Conservation (phyloP, 2,888 invertebrate genomes). For the Drosophila birchii region DNA sequence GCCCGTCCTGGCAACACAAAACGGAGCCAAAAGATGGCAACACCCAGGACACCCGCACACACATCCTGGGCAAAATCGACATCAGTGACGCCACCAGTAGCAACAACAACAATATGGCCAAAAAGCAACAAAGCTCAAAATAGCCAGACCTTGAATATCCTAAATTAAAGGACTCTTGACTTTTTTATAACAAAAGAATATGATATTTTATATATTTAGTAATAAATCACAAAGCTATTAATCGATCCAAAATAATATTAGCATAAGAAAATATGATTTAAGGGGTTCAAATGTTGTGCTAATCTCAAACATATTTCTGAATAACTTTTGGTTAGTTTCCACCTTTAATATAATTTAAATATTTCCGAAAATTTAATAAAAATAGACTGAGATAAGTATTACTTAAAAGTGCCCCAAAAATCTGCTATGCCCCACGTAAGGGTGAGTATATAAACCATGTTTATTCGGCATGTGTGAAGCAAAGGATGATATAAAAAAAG, state of each 20-base stretch:
- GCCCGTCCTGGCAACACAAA: slow-evolving; percentile 65
- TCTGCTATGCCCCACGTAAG: neutral
- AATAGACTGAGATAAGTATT: neutral
- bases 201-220: no score
- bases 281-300: no score
- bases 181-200: neutral
- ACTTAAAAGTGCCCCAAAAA: no score
- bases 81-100: slow-evolving; percentile 49
- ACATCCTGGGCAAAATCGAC: slow-evolving; percentile 54
- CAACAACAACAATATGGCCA: slow-evolving; percentile 31
- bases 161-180: accelerated
- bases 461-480: slow-evolving; percentile 78
- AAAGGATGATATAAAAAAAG: slow-evolving; percentile 37
- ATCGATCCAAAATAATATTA: no score
- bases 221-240: no score
- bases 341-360: no score
- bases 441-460: slow-evolving; percentile 54
- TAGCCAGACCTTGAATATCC: slow-evolving; percentile 8
- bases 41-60: slow-evolving; percentile 42
- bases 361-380: no score
- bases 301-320: no score
- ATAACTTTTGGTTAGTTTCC: no score
- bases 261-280: no score
- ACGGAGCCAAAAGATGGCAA: slow-evolving; percentile 64
- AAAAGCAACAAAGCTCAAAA: slow-evolving; percentile 19